These are phyloP conservation scores for Helobdella robusta DNA, from an alignment of 2,888 invertebrate genomes.

Conservation along the genomic window DNA sequence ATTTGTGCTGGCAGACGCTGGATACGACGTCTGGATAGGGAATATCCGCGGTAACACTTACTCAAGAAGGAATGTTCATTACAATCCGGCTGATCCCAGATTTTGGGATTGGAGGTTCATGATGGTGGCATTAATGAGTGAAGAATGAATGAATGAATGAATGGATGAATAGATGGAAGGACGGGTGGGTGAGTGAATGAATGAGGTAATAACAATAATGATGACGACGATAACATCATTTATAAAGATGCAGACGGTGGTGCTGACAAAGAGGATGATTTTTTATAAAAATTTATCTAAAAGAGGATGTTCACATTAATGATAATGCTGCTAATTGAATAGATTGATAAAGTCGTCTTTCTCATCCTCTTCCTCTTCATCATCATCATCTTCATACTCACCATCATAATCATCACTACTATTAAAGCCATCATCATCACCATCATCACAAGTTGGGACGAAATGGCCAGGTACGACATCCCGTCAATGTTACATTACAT, in stretches of 20 bases:
- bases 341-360: no score
- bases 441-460: conserved; percentile 87
- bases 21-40: conserved; percentile 70
- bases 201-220: background rate
- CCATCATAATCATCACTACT: no score
- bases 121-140: background rate
- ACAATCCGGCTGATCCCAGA: conserved; percentile 53
- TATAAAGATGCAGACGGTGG: background rate
- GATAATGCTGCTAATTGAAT: background rate
- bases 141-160: background rate
- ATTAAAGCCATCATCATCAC: no score
- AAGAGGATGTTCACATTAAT: background rate
- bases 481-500: conserved; percentile 73
- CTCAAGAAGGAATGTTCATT: conserved; percentile 58
- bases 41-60: conserved; percentile 74
- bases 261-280: background rate
- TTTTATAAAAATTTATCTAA: background rate
- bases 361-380: no score
- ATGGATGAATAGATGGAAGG: background rate
- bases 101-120: conserved; percentile 57
- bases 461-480: conserved; percentile 75
- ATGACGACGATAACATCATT: background rate
- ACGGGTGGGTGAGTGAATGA: background rate
- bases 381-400: no score
- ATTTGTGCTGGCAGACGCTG: conserved; percentile 50